A percentile compares a stretch with the other conserved stretches of the same genome.
These are phyloP conservation scores for Rhodeus uyekii DNA, from an alignment of 2,797 vertebrate genomes.

Conservation along the genomic window DNA sequence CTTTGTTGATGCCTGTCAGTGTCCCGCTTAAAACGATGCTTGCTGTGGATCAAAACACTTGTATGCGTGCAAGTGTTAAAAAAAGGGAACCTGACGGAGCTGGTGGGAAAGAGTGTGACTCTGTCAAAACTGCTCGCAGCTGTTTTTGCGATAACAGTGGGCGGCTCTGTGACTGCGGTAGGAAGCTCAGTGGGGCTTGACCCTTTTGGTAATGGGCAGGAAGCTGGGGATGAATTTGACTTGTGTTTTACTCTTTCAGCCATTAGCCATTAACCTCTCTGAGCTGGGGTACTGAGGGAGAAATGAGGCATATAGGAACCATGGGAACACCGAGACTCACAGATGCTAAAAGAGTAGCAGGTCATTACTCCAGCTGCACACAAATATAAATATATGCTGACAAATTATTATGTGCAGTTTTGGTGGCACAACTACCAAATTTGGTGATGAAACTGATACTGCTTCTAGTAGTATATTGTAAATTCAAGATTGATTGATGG, in stretches of 20 bases:
- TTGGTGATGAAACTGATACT: not conserved
- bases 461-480: not conserved
- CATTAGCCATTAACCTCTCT: constrained; percentile 42
- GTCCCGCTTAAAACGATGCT: constrained; percentile 1
- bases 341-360: constrained; percentile 4
- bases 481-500: not conserved
- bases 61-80: not conserved
- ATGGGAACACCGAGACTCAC: not conserved
- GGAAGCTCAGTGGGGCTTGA: constrained; percentile 39
- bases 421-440: not conserved
- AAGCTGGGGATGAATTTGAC: constrained; percentile 13
- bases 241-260: constrained; percentile 33
- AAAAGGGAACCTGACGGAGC: not conserved
- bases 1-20: not conserved
- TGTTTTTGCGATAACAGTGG: constrained; percentile 13
- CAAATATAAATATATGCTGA: not conserved
- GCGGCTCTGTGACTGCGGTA: constrained; percentile 11
- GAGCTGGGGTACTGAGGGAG: not conserved
- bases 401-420: not conserved
- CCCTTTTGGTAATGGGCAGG: constrained; percentile 39
- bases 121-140: constrained; percentile 18
- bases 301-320: constrained; percentile 43
- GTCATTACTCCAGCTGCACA: not conserved
- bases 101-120: constrained; percentile 10
- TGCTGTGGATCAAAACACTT: constrained; percentile 35